These are phyloP conservation scores for Aphrophora alni DNA, from an alignment of 2,888 invertebrate species.

Conservation along the genomic window DNA sequence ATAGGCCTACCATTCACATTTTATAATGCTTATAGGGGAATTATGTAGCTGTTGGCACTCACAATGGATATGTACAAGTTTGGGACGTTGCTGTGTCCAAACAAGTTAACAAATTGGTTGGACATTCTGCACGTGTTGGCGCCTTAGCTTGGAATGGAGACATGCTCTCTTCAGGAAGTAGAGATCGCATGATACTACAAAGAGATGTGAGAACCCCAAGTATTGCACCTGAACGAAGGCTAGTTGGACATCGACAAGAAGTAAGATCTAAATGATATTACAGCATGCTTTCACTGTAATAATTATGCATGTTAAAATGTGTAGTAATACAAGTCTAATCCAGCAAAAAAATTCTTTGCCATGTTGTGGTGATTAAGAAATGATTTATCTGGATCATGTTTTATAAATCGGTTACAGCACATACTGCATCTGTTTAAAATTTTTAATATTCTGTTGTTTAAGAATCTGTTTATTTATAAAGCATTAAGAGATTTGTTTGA, in stretches of 20 bases:
- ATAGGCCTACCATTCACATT: too few species aligned
- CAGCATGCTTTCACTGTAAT: too few species aligned
- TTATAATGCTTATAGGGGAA: slow-evolving; percentile 59
- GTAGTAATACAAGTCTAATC: neutral
- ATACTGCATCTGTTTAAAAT: too few species aligned
- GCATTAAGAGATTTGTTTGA: too few species aligned
- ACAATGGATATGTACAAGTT: slow-evolving; percentile 95
- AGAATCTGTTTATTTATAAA: too few species aligned
- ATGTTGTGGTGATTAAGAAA: too few species aligned
- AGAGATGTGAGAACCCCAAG: slow-evolving; percentile 83
- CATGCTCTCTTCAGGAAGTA: slow-evolving; percentile 91
- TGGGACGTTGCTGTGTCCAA: slow-evolving; percentile 97
- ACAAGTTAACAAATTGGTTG: slow-evolving; percentile 85
- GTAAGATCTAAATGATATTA: slow-evolving; percentile 62
- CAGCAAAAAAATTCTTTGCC: too few species aligned
- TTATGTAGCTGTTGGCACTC: slow-evolving; percentile 96
- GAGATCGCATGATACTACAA: slow-evolving; percentile 93
- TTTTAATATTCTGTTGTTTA: too few species aligned
- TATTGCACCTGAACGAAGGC: slow-evolving; percentile 66
- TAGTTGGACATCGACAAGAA: slow-evolving; percentile 95
- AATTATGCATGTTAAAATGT: neutral
- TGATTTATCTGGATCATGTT: too few species aligned
- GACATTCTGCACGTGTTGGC: slow-evolving; percentile 91
- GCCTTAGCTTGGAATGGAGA: slow-evolving; percentile 99
- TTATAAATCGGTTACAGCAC: too few species aligned